Base-by-base conservation (phyloP, 2,797 vertebrate species). In the Rhadinocentrus ornatus region DNA sequence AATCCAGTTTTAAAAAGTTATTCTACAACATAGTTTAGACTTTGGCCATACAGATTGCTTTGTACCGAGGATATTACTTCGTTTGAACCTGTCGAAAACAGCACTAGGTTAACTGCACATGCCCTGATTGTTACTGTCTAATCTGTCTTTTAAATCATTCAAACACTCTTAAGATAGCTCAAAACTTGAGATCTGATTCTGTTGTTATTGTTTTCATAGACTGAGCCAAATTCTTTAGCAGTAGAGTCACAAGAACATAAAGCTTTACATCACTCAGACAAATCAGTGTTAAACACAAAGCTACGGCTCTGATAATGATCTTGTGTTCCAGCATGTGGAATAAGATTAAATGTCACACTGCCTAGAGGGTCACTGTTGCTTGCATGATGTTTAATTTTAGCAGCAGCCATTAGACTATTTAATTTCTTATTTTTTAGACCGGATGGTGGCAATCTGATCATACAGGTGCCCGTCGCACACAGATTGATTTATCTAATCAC, bases 391-490 rank as follows among this genome's bases (percentile, higher is more conserved):
- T 37, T 16, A 50, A 37, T 71, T 62, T 62, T 65, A 62, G 58
- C 8, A 62, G 58, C 8, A 62, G n/a, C 31, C 37, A 12, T 24
- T 22, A 32, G 24, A 59, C 18, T 18, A 52, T 50, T 52, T 77
- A 34, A 65, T 56, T 75, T 73, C 18, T 48, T 46, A 41, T 70
- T 16, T 65, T 13, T 11, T 55, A n/a, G 50, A 50, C 53, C 24
- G 1, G 11, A 66, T 10, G 60, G 16, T 22, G 50, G 71, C 74
- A 71, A 58, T 87, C 60, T 46, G 69, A 81, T 85, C 70, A 64
- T n/a, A 31, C 56, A 62, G 64, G 52, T 76, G 72, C 78, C 68
- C 69, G 62, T 39, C 62, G 6, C 58, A 62, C 46, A 22, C 69
- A 50, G 44, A 71, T 57, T 55, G 66, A 71, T 77, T 58, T 66